These are phyloP conservation scores for Chaenogobius annularis DNA, from an alignment of 2,113 vertebrate species.

Conservation along the genomic window DNA sequence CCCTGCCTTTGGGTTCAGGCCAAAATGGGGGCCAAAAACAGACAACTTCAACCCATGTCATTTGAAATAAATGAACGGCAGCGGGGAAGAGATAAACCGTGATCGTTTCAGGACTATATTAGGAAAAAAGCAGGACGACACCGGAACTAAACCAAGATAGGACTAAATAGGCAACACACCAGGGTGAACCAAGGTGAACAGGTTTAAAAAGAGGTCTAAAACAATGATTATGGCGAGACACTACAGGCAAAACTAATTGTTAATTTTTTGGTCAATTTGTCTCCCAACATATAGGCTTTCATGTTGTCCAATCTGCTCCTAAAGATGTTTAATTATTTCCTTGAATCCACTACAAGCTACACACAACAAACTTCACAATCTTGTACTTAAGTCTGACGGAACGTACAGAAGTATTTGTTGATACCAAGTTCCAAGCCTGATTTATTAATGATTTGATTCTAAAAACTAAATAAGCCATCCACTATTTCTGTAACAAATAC, in stretches of 20 bases:
- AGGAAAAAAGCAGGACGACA: neutral
- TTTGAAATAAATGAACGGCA: neutral
- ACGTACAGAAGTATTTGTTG: too few relatives aligned
- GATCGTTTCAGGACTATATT: neutral
- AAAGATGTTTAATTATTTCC: too few relatives aligned
- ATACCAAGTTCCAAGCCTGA: too few relatives aligned
- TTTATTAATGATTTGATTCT: too few relatives aligned
- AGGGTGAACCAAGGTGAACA: neutral
- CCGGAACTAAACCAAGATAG: neutral
- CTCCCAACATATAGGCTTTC: too few relatives aligned
- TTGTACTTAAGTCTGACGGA: too few relatives aligned
- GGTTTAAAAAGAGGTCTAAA: neutral
- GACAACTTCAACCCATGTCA: neutral
- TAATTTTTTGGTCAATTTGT: too few relatives aligned
- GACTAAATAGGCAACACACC: neutral
- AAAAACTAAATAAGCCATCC: too few relatives aligned
- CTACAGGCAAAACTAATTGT: neutral
- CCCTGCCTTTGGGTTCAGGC: slow-evolving; percentile 18
- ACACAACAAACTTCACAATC: too few relatives aligned
- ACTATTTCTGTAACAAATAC: too few relatives aligned
- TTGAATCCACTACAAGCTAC: too few relatives aligned
- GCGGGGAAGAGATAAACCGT: neutral
- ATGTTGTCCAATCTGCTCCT: too few relatives aligned
- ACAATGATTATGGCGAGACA: neutral
- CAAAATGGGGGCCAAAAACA: slow-evolving; percentile 28